A percentile compares a stretch with the other conserved stretches of the same genome.
phyloP scores from a whole-genome alignment of 2,888 invertebrate species.

The Macrosiphum euphorbiae region DNA sequence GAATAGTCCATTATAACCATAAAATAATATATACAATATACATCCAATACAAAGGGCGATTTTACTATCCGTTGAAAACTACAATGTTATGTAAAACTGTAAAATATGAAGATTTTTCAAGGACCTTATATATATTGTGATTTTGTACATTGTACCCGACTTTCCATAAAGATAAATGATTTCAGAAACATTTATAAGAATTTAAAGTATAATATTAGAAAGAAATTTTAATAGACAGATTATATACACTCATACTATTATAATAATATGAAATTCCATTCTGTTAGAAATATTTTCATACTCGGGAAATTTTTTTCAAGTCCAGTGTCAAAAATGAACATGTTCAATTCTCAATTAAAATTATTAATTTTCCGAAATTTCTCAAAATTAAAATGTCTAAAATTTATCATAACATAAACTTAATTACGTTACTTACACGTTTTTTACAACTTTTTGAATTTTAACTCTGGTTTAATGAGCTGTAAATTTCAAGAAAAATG shows the following conservation, averaged over 20 bases:
- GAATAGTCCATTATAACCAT: not conserved
- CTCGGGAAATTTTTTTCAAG: not conserved
- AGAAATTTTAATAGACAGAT: not conserved
- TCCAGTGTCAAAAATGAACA: not conserved
- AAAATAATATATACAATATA: conserved; percentile 5
- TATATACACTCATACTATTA: not conserved
- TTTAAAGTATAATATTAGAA: not conserved
- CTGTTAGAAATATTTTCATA: not conserved
- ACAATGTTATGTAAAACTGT: not conserved
- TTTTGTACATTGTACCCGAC: not conserved
- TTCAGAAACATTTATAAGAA: not conserved
- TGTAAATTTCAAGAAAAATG: not conserved
- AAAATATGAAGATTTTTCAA: not conserved
- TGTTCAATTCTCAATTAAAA: not conserved
- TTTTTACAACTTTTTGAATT: not conserved
- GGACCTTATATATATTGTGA: not conserved
- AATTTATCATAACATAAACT: not conserved
- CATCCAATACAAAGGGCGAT: not conserved
- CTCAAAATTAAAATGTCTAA: not conserved
- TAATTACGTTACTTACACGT: not conserved
- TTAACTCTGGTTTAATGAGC: not conserved
- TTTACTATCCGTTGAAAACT: not conserved
- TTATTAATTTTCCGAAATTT: not conserved
- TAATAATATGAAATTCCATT: not conserved
- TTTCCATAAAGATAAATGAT: not conserved